Conservation (phyloP, 2,113 vertebrate genomes). For the Microcebus tavaratra region DNA sequence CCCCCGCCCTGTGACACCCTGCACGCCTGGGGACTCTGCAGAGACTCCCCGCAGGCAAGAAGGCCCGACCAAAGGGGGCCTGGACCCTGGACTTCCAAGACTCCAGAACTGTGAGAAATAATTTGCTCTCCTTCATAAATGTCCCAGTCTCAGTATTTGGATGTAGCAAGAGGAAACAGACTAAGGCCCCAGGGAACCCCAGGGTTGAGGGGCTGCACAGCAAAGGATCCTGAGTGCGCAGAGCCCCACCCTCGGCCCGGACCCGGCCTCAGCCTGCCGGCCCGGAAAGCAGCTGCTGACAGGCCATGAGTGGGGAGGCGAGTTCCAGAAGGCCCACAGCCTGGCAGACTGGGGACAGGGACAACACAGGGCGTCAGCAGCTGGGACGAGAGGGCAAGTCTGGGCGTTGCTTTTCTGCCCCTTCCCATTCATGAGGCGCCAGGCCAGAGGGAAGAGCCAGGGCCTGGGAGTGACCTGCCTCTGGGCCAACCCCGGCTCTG, state of each 20-base stretch:
- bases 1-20: not conserved
- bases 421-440: too few species aligned
- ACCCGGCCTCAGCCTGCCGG: not conserved
- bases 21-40: not conserved
- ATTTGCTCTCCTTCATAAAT: not conserved
- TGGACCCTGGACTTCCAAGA: not conserved
- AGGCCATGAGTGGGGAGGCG: not conserved
- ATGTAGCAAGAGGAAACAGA: not conserved
- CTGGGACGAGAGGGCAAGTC: not conserved
- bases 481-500: not conserved
- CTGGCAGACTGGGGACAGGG: not conserved
- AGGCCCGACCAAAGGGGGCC: not conserved
- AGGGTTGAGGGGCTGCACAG: fast-evolving
- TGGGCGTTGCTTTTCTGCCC: too few species aligned
- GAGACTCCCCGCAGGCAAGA: not conserved
- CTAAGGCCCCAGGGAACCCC: not conserved
- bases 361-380: too few species aligned
- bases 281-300: not conserved
- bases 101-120: not conserved
- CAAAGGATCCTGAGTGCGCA: not conserved
- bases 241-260: not conserved
- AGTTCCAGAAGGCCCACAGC: not conserved
- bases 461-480: not conserved
- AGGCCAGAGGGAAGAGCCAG: not conserved
- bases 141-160: not conserved